Conservation (phyloP, 1,140 invertebrate species). For the Ectropis grisescens region DNA sequence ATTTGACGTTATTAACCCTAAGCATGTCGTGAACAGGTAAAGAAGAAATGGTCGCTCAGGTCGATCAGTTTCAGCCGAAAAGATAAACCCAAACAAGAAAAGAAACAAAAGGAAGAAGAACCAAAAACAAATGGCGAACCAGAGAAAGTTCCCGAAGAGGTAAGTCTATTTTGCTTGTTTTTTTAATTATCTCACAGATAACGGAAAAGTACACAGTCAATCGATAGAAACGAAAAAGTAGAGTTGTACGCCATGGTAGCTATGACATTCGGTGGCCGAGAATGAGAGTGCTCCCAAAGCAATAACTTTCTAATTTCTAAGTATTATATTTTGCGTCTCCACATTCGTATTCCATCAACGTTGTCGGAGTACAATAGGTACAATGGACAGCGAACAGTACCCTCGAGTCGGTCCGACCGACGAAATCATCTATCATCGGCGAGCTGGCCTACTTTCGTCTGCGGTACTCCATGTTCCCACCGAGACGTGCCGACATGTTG, state of each 20-base stretch:
- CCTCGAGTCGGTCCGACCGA: no score
- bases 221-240: no score
- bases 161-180: constrained; percentile 23
- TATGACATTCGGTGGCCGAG: neutral
- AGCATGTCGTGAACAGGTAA: constrained; percentile 65
- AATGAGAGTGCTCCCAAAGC: constrained; percentile 15
- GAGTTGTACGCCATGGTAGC: no score
- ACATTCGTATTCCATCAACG: constrained; percentile 29
- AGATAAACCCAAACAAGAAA: constrained; percentile 85
- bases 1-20: constrained; percentile 20
- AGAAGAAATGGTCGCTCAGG: constrained; percentile 90
- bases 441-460: neutral
- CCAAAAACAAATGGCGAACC: constrained; percentile 62
- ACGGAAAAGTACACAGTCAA: no score
- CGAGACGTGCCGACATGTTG: neutral
- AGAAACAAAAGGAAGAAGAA: constrained; percentile 72
- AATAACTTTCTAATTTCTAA: constrained; percentile 35
- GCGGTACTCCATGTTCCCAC: neutral
- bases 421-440: no score
- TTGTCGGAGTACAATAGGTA: constrained; percentile 7
- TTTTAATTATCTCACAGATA: neutral
- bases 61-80: constrained; percentile 88
- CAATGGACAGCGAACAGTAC: constrained; percentile 11
- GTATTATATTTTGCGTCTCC: constrained; percentile 11
- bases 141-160: constrained; percentile 69